These are phyloP conservation scores for Volucella bombylans DNA, from an alignment of 2,888 invertebrate species.

Conservation along the genomic window DNA sequence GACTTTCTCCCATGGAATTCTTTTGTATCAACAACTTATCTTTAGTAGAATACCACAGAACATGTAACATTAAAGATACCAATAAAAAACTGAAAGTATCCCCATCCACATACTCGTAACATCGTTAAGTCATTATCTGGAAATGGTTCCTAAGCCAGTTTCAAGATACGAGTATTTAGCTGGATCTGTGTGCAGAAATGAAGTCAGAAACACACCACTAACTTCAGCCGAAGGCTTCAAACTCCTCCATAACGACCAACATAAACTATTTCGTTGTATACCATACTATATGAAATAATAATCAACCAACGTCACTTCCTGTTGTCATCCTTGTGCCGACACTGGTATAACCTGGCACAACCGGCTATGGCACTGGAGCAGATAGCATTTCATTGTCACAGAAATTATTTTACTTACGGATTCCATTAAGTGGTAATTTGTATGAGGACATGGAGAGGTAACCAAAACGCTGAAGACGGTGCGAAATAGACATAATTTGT, in stretches of 20 bases:
- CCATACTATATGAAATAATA: conserved; percentile 13
- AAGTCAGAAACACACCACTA: conserved; percentile 40
- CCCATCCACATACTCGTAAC: conserved; percentile 47
- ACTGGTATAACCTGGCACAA: conserved; percentile 23
- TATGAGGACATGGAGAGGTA: conserved; percentile 14
- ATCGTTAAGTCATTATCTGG: conserved; percentile 72
- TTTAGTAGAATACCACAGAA: conserved; percentile 14
- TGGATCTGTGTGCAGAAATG: conserved; percentile 42
- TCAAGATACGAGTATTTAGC: conserved; percentile 33
- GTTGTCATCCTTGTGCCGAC: background rate
- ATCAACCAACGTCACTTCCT: conserved; percentile 49
- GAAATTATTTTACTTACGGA: conserved; percentile 61
- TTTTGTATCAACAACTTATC: background rate
- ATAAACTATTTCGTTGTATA: conserved; percentile 56
- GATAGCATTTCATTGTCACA: conserved; percentile 71
- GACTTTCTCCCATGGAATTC: conserved; percentile 68
- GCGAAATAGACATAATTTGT: conserved; percentile 53
- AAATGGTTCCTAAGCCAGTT: conserved; percentile 41
- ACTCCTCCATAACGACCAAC: conserved; percentile 28
- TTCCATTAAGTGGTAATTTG: conserved; percentile 72
- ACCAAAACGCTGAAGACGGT: background rate
- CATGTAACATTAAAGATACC: conserved; percentile 13
- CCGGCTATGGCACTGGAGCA: conserved; percentile 50
- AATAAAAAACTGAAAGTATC: conserved; percentile 71
- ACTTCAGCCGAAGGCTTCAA: conserved; percentile 7